A percentile compares a stretch with the other conserved stretches of the same genome.
Evolutionary conservation across 2,797 vertebrate species (phyloP).

Genomic region (Serranus cabrilla): DNA sequence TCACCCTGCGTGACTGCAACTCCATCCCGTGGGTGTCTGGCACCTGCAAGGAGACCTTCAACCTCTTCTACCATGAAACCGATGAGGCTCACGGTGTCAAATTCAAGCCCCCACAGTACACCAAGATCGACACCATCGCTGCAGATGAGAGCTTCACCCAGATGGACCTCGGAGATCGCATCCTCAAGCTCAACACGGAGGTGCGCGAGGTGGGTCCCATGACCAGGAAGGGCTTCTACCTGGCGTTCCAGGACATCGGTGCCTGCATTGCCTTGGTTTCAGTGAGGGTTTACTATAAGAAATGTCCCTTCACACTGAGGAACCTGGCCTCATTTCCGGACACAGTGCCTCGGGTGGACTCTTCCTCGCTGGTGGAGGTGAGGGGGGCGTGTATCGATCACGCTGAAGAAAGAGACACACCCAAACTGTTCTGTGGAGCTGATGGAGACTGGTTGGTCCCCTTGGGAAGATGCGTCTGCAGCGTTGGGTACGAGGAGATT

Average conservation of each 20-base stretch:
- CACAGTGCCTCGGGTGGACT: constrained; percentile 95
- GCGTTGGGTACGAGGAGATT: constrained; percentile 91
- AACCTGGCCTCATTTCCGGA: constrained; percentile 96
- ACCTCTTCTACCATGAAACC: constrained; percentile 94
- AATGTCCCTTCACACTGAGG: constrained; percentile 94
- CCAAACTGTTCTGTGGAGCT: constrained; percentile 95
- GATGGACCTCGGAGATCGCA: constrained; percentile 96
- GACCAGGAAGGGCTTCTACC: constrained; percentile 93
- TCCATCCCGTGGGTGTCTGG: constrained; percentile 96
- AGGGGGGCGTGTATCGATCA: constrained; percentile 95
- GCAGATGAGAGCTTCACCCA: constrained; percentile 97
- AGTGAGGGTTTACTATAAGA: constrained; percentile 96
- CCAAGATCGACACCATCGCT: constrained; percentile 96
- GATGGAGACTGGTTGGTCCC: constrained; percentile 98
- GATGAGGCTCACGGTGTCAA: constrained; percentile 92
- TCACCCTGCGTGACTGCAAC: constrained; percentile 96
- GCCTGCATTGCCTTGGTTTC: constrained; percentile 96
- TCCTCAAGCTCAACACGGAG: constrained; percentile 97
- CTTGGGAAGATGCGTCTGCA: constrained; percentile 94
- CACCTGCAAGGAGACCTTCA: constrained; percentile 97
- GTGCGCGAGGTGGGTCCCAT: constrained; percentile 95
- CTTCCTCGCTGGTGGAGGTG: constrained; percentile 96
- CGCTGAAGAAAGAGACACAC: constrained; percentile 94
- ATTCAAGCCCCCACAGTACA: constrained; percentile 92
- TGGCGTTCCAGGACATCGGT: constrained; percentile 97